Percentiles rank a stretch among this genome's conserved stretches.
These are phyloP conservation scores for Drosophila carrolli DNA, from an alignment of 1,140 invertebrate genomes.

Conservation along the genomic window DNA sequence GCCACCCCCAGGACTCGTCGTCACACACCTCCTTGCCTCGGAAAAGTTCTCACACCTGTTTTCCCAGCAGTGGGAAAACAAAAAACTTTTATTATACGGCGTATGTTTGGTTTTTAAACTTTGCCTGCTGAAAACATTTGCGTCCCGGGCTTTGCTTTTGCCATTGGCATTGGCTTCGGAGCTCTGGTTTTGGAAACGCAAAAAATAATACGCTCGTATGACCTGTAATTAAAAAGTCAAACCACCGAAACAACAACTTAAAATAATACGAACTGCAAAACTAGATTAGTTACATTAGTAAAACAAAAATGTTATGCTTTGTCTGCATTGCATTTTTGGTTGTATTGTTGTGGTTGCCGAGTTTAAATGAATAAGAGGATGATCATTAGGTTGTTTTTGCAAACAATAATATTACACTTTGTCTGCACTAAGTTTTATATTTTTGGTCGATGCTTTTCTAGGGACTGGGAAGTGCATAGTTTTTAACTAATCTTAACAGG, in stretches of 20 bases:
- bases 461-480: no score
- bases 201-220: slow-evolving; percentile 27
- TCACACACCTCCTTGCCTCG: not conserved
- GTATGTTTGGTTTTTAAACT: slow-evolving; percentile 30
- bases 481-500: no score
- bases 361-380: not conserved
- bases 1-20: slow-evolving; percentile 24
- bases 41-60: slow-evolving; percentile 15
- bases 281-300: slow-evolving; percentile 32
- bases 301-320: slow-evolving; percentile 3
- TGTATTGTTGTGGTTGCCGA: not conserved
- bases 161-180: not conserved
- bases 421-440: no score
- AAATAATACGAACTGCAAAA: slow-evolving; percentile 23
- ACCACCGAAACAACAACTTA: slow-evolving; percentile 34
- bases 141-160: not conserved
- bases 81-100: slow-evolving; percentile 33
- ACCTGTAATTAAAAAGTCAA: slow-evolving; percentile 45
- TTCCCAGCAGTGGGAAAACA: slow-evolving; percentile 24
- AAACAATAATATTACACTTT: no score
- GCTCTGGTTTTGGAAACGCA: slow-evolving; percentile 5
- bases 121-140: slow-evolving; percentile 18
- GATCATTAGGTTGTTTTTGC: no score
- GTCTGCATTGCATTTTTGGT: not conserved
- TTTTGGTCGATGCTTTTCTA: no score